Evolutionary conservation across 2,113 vertebrate species (phyloP).

Genomic region (Chaetura pelagica): DNA sequence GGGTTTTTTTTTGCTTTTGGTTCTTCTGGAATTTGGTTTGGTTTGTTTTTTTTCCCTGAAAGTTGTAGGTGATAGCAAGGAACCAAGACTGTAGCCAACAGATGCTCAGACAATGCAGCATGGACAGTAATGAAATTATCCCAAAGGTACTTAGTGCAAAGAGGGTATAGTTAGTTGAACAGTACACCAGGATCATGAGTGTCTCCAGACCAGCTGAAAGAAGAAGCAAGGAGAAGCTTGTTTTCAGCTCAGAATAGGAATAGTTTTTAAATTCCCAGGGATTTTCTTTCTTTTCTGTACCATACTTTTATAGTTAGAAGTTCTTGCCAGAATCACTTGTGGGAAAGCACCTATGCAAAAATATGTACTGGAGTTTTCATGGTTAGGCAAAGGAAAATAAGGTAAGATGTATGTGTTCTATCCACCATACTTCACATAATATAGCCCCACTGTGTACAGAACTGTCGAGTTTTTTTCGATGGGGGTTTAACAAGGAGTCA

Average conservation of each 20-base stretch:
- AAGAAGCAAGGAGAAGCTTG: background rate
- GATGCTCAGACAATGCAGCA: background rate
- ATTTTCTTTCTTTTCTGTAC: background rate
- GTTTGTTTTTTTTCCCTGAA: background rate
- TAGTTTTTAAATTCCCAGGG: background rate
- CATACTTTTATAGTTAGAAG: background rate
- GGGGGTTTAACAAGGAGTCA: background rate
- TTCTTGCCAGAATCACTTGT: background rate
- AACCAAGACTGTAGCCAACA: background rate
- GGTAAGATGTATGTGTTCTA: background rate
- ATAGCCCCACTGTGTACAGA: background rate
- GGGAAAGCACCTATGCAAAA: background rate
- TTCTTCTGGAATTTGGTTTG: too few relatives aligned
- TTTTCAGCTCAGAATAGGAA: slow-evolving; percentile 1
- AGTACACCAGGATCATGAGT: background rate
- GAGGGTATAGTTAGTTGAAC: background rate
- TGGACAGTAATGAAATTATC: background rate
- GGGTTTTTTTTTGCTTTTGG: background rate
- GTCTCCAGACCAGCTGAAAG: background rate
- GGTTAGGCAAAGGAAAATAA: background rate
- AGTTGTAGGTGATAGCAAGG: background rate
- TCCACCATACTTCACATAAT: background rate
- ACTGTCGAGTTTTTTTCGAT: background rate
- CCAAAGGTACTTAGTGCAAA: background rate
- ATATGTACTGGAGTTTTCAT: background rate